Conservation (phyloP, 2,797 vertebrate species). For the Siniperca obscura region DNA sequence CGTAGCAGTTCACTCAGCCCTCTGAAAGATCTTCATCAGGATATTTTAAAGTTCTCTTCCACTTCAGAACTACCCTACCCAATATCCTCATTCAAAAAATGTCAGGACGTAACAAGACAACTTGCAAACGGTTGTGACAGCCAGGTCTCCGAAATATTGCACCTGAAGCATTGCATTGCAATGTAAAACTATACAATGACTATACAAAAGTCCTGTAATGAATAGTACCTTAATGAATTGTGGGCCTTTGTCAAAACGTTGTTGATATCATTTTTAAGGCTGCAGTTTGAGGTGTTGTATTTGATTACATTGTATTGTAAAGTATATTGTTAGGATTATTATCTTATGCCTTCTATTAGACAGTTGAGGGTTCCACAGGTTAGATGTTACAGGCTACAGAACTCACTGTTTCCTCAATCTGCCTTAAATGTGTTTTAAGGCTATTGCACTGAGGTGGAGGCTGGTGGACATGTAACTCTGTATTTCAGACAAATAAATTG, state of each 20-base stretch:
- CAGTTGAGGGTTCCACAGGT: background rate
- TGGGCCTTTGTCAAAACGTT: background rate
- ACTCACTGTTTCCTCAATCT: background rate
- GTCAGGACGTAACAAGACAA: background rate
- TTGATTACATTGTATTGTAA: background rate
- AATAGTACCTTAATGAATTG: no score
- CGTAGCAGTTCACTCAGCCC: background rate
- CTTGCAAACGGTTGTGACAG: background rate
- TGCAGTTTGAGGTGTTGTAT: background rate
- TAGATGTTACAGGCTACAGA: background rate
- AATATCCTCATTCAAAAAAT: background rate
- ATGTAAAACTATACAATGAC: background rate
- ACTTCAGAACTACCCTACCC: background rate
- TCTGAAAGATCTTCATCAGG: background rate
- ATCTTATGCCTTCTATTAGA: background rate
- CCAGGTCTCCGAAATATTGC: background rate
- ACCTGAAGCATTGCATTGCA: background rate
- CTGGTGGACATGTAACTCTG: background rate
- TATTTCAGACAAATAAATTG: background rate
- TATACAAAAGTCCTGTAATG: background rate
- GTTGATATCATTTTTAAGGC: background rate
- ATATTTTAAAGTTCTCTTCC: background rate
- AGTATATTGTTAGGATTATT: background rate
- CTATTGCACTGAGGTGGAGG: background rate
- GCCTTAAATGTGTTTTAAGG: background rate